A percentile compares a stretch with the other conserved stretches of the same genome.
Conservation (phyloP, 2,797 vertebrate species). For the Amblyopsis hoosieri region DNA sequence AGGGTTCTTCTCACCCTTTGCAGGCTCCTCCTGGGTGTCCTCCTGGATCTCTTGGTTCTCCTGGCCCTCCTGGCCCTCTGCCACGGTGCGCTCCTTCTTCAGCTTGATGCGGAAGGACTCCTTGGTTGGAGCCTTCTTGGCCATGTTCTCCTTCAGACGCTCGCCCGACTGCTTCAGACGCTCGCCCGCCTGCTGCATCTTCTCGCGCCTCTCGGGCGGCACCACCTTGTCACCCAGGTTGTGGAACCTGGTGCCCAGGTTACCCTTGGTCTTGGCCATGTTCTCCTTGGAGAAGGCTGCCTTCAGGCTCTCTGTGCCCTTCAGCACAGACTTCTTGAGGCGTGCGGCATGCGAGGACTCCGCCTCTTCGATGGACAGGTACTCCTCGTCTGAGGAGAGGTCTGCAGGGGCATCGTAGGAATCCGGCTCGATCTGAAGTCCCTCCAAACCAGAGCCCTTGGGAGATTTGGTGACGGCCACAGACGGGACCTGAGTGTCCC, state of each 20-base stretch:
- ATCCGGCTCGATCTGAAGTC: conserved; percentile 78
- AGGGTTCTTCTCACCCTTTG: conserved; percentile 66
- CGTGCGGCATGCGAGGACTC: conserved; percentile 80
- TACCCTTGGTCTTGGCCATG: conserved; percentile 90
- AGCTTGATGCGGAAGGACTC: conserved; percentile 90
- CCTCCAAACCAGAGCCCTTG: conserved; percentile 66
- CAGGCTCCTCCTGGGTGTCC: conserved; percentile 49
- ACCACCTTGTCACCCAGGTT: conserved; percentile 92
- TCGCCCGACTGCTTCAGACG: conserved; percentile 88
- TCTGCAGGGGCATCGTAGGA: conserved; percentile 82
- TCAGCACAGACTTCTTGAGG: conserved; percentile 87
- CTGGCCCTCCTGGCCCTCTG: conserved; percentile 84
- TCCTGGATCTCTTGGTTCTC: conserved; percentile 61
- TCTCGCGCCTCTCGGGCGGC: conserved; percentile 88
- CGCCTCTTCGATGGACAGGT: conserved; percentile 86
- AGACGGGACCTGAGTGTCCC: conserved; percentile 81
- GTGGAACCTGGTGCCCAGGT: conserved; percentile 89
- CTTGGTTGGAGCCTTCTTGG: conserved; percentile 87
- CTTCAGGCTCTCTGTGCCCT: conserved; percentile 89
- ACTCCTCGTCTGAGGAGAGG: conserved; percentile 95
- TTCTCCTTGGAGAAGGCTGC: conserved; percentile 95
- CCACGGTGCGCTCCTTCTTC: conserved; percentile 83
- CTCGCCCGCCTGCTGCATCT: conserved; percentile 87
- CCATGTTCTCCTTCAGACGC: conserved; percentile 90
- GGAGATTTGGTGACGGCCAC: conserved; percentile 79